Evolutionary conservation across 2,888 invertebrate genomes (phyloP).

Genomic region (Perizoma flavofasciatum): DNA sequence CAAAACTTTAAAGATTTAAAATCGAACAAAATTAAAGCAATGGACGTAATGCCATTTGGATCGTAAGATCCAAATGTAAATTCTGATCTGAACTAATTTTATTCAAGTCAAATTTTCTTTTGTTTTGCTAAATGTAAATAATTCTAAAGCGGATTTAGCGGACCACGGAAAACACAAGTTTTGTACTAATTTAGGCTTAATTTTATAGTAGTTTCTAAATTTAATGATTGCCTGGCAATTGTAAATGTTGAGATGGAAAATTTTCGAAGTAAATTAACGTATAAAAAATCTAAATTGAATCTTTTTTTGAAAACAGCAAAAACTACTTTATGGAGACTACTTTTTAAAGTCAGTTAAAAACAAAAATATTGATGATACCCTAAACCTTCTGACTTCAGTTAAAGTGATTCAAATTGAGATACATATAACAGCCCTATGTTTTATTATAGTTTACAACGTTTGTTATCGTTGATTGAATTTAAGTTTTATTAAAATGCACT

Average conservation of each 20-base stretch:
- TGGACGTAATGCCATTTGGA: no score
- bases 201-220: constrained; percentile 38
- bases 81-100: no score
- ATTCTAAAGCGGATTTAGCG: constrained; percentile 58
- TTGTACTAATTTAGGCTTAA: constrained; percentile 47
- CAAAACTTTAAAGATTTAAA: not conserved
- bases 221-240: constrained; percentile 34
- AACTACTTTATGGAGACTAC: no score
- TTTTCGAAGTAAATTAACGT: not conserved
- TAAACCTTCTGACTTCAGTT: not conserved
- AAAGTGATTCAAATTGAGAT: constrained; percentile 8
- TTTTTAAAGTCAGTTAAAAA: not conserved
- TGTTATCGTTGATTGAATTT: constrained; percentile 25
- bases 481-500: constrained; percentile 34
- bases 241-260: constrained; percentile 13
- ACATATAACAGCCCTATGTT: not conserved
- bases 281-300: constrained; percentile 6
- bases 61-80: no score
- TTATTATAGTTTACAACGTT: constrained; percentile 5
- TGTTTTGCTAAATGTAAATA: constrained; percentile 53
- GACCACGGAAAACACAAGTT: constrained; percentile 60
- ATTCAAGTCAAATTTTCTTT: constrained; percentile 1
- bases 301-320: no score
- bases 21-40: no score
- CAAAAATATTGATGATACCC: not conserved